Conservation (phyloP, 2,888 invertebrate species). For the Ligdia adustata region DNA sequence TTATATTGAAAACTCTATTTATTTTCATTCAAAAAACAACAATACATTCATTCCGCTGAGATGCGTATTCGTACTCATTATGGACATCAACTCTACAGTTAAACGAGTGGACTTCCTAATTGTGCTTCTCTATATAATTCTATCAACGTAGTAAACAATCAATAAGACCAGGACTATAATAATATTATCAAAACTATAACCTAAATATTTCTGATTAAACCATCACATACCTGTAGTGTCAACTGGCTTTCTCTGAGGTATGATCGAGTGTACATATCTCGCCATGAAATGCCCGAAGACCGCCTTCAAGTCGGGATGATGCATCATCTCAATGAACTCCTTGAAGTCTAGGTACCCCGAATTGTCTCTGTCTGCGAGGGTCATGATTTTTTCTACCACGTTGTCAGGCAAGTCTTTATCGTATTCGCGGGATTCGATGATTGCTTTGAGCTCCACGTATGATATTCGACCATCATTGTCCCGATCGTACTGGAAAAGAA, state of each 20-base stretch:
- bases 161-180: too few relatives aligned
- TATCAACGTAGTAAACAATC: too few relatives aligned
- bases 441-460: slow-evolving; percentile 85
- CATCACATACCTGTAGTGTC: slow-evolving; percentile 72
- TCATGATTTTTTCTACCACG: slow-evolving; percentile 87
- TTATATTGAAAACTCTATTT: too few relatives aligned
- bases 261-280: slow-evolving; percentile 84
- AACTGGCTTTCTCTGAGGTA: slow-evolving; percentile 80
- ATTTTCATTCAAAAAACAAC: too few relatives aligned
- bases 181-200: too few relatives aligned
- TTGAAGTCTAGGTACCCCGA: slow-evolving; percentile 88
- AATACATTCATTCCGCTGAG: too few relatives aligned
- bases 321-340: slow-evolving; percentile 89
- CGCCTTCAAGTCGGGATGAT: slow-evolving; percentile 84
- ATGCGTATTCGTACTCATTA: too few relatives aligned
- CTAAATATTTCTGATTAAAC: not conserved
- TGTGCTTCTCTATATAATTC: too few relatives aligned
- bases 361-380: slow-evolving; percentile 84
- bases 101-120: too few relatives aligned
- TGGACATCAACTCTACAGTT: too few relatives aligned
- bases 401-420: slow-evolving; percentile 88
- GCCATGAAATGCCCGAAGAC: slow-evolving; percentile 87
- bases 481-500: slow-evolving; percentile 88
- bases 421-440: slow-evolving; percentile 85
- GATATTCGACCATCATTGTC: slow-evolving; percentile 89